A percentile compares a stretch with the other conserved stretches of the same genome.
Evolutionary conservation across 2,113 vertebrate genomes (phyloP).

Genomic region (Datnioides undecimradiatus): DNA sequence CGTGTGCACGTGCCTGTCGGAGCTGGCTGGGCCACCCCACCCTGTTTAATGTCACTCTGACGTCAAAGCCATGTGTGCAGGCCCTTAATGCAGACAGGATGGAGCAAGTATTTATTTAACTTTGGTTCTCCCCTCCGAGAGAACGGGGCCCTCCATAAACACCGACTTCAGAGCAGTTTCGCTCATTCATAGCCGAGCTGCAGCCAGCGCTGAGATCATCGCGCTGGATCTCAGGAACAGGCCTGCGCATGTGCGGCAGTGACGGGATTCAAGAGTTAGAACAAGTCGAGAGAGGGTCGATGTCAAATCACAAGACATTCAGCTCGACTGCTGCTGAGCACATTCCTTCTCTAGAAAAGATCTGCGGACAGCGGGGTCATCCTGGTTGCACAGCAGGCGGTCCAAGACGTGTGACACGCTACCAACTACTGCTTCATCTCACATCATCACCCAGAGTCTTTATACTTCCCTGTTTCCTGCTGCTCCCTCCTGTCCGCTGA

Average conservation of each 20-base stretch:
- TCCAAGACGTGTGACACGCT: neutral
- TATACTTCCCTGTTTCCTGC: constrained; percentile 28
- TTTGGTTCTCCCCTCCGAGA: constrained; percentile 77
- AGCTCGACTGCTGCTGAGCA: neutral
- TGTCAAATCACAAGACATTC: constrained; percentile 5
- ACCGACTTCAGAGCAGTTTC: constrained; percentile 65
- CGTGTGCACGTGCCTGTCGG: constrained; percentile 47
- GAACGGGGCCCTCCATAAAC: constrained; percentile 77
- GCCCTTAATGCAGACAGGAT: constrained; percentile 81
- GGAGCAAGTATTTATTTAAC: constrained; percentile 83
- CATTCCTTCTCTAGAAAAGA: constrained; percentile 30
- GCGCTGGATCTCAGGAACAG: constrained; percentile 26
- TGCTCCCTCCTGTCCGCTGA: constrained; percentile 17
- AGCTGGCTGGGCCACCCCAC: constrained; percentile 73
- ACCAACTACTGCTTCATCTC: constrained; percentile 1
- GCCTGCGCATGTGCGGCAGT: constrained; percentile 12
- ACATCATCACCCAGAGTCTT: neutral
- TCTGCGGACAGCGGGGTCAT: neutral
- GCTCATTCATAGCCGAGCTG: constrained; percentile 57
- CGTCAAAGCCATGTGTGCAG: constrained; percentile 82
- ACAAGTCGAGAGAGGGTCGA: neutral
- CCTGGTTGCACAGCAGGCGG: neutral
- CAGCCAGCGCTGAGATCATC: constrained; percentile 73
- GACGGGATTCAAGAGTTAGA: neutral
- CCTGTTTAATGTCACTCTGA: constrained; percentile 85